Conservation (phyloP, 23 tunicate genomes). For the Styela clava region DNA sequence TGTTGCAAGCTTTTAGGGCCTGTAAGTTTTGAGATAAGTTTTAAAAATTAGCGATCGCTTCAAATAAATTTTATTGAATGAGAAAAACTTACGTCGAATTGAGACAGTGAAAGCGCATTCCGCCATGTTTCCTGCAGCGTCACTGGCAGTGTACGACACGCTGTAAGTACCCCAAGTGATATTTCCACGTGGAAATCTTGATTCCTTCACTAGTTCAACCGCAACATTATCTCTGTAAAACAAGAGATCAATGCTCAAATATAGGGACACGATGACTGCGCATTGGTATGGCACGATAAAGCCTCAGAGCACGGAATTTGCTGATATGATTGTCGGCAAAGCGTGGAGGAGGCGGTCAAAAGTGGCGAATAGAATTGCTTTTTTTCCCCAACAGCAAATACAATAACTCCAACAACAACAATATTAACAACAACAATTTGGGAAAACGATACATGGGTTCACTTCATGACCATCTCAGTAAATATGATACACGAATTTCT, state of each 20-base stretch:
- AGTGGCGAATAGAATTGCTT: too few relatives aligned
- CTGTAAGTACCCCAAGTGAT: conserved; percentile 51
- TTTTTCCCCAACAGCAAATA: too few relatives aligned
- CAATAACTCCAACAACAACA: too few relatives aligned
- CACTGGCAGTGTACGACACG: conserved; percentile 41
- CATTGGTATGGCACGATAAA: not conserved
- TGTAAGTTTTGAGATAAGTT: too few relatives aligned
- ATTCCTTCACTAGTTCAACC: conserved; percentile 8
- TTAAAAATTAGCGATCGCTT: too few relatives aligned
- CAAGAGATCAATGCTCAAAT: not conserved
- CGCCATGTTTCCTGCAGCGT: conserved; percentile 47
- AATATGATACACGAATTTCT: too few relatives aligned
- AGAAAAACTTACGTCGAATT: conserved; percentile 18
- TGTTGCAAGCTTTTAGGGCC: conserved; percentile 2
- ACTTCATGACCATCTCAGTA: too few relatives aligned
- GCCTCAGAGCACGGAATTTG: not conserved
- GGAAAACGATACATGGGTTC: too few relatives aligned
- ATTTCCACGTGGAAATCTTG: conserved; percentile 35
- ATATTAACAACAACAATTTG: too few relatives aligned
- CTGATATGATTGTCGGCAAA: too few relatives aligned
- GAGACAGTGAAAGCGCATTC: conserved; percentile 41
- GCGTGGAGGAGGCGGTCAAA: too few relatives aligned
- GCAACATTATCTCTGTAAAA: conserved; percentile 38
- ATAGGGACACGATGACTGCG: too few relatives aligned
- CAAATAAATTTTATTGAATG: not conserved